Percentiles rank a stretch among this genome's conserved stretches.
Conservation (phyloP, 2,113 vertebrate genomes). For the Hiodon tergisus region DNA sequence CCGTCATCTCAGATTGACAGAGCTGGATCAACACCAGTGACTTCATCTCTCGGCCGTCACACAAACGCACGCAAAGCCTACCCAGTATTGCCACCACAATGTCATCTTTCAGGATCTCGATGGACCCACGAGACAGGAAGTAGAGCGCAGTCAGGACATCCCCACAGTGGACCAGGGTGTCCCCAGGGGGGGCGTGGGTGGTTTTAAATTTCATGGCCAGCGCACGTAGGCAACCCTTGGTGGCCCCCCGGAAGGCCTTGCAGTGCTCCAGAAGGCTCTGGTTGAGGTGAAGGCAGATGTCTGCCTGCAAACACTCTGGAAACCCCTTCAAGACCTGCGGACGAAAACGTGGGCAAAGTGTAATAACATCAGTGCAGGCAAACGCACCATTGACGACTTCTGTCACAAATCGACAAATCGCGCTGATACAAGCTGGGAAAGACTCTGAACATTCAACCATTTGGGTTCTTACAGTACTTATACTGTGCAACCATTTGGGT, state of each 20-base stretch:
- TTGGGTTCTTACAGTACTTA: not conserved
- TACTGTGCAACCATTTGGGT: not conserved
- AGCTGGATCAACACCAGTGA: no score
- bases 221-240: conserved; percentile 93
- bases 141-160: conserved; percentile 94
- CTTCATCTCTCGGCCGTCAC: no score
- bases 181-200: conserved; percentile 91
- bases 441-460: not conserved
- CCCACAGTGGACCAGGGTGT: conserved; percentile 90
- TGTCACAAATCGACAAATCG: not conserved
- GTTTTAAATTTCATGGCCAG: conserved; percentile 96
- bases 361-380: conserved; percentile 23
- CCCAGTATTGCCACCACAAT: conserved; percentile 96
- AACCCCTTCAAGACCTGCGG: conserved; percentile 94
- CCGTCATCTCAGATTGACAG: no score
- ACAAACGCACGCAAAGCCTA: conserved; percentile 53
- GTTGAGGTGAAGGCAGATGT: conserved; percentile 97
- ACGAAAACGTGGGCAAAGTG: conserved; percentile 31
- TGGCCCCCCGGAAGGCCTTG: conserved; percentile 90
- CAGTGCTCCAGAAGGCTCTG: conserved; percentile 83
- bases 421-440: no score
- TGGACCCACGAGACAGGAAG: conserved; percentile 91
- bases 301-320: conserved; percentile 97
- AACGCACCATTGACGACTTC: conserved; percentile 17
- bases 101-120: conserved; percentile 96